Percentiles rank a stretch among this genome's conserved stretches.
These are phyloP conservation scores for Monopis laevigella DNA, from an alignment of 2,888 invertebrate species.

Conservation along the genomic window DNA sequence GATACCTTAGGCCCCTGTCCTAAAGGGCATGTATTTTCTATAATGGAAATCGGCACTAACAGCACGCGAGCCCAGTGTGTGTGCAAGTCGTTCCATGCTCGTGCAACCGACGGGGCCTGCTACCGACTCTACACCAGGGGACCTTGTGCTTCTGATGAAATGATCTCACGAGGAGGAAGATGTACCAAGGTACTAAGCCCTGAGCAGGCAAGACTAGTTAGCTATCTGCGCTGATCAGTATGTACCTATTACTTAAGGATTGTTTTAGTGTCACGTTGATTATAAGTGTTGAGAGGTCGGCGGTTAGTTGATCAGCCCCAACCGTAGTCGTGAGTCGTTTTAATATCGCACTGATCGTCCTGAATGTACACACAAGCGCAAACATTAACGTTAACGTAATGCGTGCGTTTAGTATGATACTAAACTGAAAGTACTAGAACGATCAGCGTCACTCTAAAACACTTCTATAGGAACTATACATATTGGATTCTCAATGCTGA, in stretches of 20 bases:
- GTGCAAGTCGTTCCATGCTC: constrained; percentile 74
- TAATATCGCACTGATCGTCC: no score
- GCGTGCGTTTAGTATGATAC: no score
- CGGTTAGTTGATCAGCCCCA: no score
- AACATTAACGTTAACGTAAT: no score
- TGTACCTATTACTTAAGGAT: background rate
- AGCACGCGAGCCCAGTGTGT: constrained; percentile 67
- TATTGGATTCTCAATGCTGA: no score
- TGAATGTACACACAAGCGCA: no score
- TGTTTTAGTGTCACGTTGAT: no score
- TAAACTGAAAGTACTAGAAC: no score
- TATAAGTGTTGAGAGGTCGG: no score
- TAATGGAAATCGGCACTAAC: constrained; percentile 50
- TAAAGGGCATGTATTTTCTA: constrained; percentile 74
- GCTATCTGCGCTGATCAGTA: background rate
- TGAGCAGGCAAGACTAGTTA: background rate
- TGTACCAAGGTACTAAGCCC: constrained; percentile 68
- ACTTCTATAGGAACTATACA: no score
- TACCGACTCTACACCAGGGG: constrained; percentile 83
- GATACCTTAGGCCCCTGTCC: constrained; percentile 80
- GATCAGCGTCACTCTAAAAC: no score
- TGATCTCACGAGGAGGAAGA: constrained; percentile 73
- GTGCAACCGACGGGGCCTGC: constrained; percentile 70
- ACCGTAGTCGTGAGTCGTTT: no score
- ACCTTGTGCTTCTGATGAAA: constrained; percentile 75